Evolutionary conservation across 1,140 invertebrate species (phyloP).

Genomic region (Doryteuthis pealeii): DNA sequence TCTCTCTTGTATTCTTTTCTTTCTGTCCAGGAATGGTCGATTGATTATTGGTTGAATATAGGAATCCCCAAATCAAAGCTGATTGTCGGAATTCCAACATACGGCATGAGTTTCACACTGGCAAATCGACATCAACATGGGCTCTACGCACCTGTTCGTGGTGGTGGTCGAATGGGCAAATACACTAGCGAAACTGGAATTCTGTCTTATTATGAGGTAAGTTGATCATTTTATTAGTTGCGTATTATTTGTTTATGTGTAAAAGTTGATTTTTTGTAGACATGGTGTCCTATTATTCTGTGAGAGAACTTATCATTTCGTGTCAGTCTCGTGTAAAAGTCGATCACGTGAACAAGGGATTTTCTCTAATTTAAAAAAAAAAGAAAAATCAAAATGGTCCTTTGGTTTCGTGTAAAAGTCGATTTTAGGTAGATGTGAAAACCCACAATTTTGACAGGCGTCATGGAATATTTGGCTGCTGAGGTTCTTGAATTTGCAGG

Average conservation of each 20-base stretch:
- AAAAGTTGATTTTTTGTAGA: background rate
- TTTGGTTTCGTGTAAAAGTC: too few relatives aligned
- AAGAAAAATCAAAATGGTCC: too few relatives aligned
- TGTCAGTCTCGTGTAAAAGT: too few relatives aligned
- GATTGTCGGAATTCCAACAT: slow-evolving; percentile 82
- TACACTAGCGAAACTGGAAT: slow-evolving; percentile 88
- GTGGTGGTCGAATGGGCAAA: slow-evolving; percentile 76
- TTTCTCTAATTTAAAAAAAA: too few relatives aligned
- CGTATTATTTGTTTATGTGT: background rate
- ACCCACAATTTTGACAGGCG: too few relatives aligned
- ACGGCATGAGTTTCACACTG: slow-evolving; percentile 83
- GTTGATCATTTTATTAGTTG: background rate
- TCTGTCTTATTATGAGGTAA: slow-evolving; percentile 87
- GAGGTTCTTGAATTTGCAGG: too few relatives aligned
- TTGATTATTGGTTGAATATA: slow-evolving; percentile 69
- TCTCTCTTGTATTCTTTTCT: too few relatives aligned
- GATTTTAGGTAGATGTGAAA: too few relatives aligned
- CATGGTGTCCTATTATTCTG: background rate
- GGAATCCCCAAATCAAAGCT: slow-evolving; percentile 80
- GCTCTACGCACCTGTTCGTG: slow-evolving; percentile 79
- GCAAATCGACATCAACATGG: slow-evolving; percentile 74
- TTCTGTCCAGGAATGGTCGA: slow-evolving; percentile 35
- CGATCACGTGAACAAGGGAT: too few relatives aligned
- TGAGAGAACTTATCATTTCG: background rate
- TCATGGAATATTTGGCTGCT: too few relatives aligned